Evolutionary conservation across 2,113 vertebrate species (phyloP), one percentile per base, ranked within the genome.

Genomic region (Australoheros scitulus): DNA sequence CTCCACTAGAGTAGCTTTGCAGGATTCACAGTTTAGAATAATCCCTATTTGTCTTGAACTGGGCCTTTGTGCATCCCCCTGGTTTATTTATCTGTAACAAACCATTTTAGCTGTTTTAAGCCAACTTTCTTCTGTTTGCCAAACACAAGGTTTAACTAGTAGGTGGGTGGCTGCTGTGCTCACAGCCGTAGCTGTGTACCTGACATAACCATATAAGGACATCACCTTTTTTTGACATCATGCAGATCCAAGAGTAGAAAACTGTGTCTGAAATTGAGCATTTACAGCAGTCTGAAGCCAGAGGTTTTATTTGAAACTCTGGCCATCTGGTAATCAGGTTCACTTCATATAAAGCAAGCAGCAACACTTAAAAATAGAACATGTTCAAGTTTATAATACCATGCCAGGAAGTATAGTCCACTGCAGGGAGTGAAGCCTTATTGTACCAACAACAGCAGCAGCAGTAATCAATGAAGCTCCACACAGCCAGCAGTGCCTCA

Each of bases 381-480:
- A 29, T 41, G 22, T 34, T n/a, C 60, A 41, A 36, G 57, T 52
- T 72, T 36, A 20, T 76, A 70, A 74, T 55, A 52, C 55, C 24
- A 11, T 70, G 41, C 26, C 58, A 76, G 38, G 17, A 63, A 50
- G 47, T 41, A 1, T 3, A 56, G 32, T 63, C 52, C 70, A 18
- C 34, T 77, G 77, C 29, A 77, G 22, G 17, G 47, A 63, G 52
- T 7, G 47, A 29, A 56, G 81, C 57, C 43, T 55, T 10, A 36
- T 52, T 78, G 83, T 76, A 76, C 81, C 56, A 63, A 15, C 36
- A 38, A 38, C 36, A 38, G 9, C 70, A 76, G 79, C 79, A 84
- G 64, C 81, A 57, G 26, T 84, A 86, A 91, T 82, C 88, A 81
- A 52, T 29, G 77, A 56, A 24, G 80, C 81, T 72, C 50, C 76